A percentile compares a stretch with the other conserved stretches of the same genome.
Evolutionary conservation across 2,888 invertebrate genomes (phyloP).

Genomic region (Patella depressa): DNA sequence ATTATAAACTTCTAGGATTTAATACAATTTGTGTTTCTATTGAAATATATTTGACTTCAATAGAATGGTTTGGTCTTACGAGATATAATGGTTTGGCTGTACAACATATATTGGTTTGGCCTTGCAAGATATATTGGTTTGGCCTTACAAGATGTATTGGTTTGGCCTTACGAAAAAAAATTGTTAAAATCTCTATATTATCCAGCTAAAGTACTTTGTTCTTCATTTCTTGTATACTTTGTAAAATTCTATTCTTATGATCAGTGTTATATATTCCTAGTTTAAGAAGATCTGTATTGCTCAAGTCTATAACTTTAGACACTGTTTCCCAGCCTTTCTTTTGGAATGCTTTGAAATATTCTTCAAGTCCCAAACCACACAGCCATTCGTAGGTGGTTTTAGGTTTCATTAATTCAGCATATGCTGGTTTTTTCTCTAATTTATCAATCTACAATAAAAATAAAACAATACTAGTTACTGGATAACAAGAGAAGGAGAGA

Average conservation of each 20-base stretch:
- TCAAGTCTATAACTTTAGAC: constrained; percentile 44
- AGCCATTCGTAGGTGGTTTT: constrained; percentile 62
- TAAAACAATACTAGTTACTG: constrained; percentile 3
- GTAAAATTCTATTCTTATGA: constrained; percentile 53
- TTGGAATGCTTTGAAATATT: constrained; percentile 58
- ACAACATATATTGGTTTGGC: no score
- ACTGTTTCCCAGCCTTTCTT: constrained; percentile 62
- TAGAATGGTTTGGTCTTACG: no score
- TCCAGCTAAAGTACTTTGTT: constrained; percentile 10
- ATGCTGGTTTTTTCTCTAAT: constrained; percentile 25
- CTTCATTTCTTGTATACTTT: constrained; percentile 48
- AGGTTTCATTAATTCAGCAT: constrained; percentile 48
- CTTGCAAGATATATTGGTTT: no score
- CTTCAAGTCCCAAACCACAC: constrained; percentile 55
- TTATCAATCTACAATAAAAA: constrained; percentile 19
- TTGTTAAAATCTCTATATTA: no score
- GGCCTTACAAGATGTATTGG: no score
- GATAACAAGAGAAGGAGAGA: no score
- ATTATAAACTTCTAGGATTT: no score
- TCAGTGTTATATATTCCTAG: constrained; percentile 52
- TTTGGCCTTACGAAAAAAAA: no score
- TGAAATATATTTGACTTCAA: no score
- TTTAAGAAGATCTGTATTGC: constrained; percentile 49
- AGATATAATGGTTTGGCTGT: no score
- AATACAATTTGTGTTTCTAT: no score